Percentiles rank a stretch among this genome's conserved stretches.
phyloP scores from a whole-genome alignment of 2,113 vertebrate species.

The crab-eating macaque (Macaca fascicularis) region T2T-MFA8v1.1 NC_088387.1:91067001-91067500 shows the following conservation, averaged over 20 bases:
- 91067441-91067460: constrained; percentile 36
- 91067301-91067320: too few relatives aligned
- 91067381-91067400: not conserved
- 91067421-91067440: not conserved
- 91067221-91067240: not conserved
- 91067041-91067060: not conserved
- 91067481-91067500: not conserved
- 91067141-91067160: not conserved
- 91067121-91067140: constrained; percentile 48
- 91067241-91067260: not conserved
- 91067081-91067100: constrained; percentile 29
- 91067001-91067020: not conserved
- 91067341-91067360: not conserved
- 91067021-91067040: not conserved
- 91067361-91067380: not conserved
- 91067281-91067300: fast-evolving
- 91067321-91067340: not conserved
- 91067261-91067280: not conserved
- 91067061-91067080: constrained; percentile 33
- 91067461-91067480: not conserved
- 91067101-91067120: constrained; percentile 36
- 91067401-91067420: not conserved
- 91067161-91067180: not conserved
- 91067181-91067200: not conserved
- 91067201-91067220: not conserved